These are phyloP conservation scores for Malurus leucopterus DNA, from an alignment of 2,797 vertebrate genomes.

Conservation along the genomic window DNA sequence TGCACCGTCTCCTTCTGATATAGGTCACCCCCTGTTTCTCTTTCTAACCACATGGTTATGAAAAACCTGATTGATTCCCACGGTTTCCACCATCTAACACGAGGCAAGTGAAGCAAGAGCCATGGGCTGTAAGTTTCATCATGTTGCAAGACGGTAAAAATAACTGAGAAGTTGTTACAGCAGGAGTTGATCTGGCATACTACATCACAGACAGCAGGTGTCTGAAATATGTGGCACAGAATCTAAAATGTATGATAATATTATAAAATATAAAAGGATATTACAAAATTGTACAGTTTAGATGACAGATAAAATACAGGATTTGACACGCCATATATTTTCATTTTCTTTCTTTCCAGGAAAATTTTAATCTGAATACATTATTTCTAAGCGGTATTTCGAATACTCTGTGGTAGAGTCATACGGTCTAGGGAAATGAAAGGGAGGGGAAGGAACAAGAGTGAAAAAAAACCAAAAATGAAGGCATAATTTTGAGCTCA, in stretches of 20 bases:
- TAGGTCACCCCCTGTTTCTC: neutral
- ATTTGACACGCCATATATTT: conserved; percentile 27
- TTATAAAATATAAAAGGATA: conserved; percentile 53
- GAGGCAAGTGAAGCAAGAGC: neutral
- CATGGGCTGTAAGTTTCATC: neutral
- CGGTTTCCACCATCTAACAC: neutral
- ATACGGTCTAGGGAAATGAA: neutral
- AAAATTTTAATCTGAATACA: conserved; percentile 7
- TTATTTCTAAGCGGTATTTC: neutral
- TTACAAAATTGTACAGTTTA: conserved; percentile 45
- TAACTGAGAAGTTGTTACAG: conserved; percentile 11
- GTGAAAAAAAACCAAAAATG: neutral
- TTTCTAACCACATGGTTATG: neutral
- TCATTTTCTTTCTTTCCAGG: neutral
- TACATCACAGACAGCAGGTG: conserved; percentile 6
- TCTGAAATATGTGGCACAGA: conserved; percentile 16
- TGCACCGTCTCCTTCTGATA: neutral
- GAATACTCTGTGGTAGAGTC: neutral
- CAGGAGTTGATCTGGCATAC: neutral
- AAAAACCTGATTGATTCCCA: neutral
- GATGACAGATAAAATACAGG: conserved; percentile 44
- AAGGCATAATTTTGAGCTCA: neutral
- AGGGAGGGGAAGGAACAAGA: neutral
- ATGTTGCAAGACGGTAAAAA: neutral
- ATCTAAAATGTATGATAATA: conserved; percentile 26